A percentile compares a stretch with the other conserved stretches of the same genome.
These are phyloP conservation scores for Ceriagrion tenellum DNA, from an alignment of 2,888 invertebrate species.

Conservation along the genomic window DNA sequence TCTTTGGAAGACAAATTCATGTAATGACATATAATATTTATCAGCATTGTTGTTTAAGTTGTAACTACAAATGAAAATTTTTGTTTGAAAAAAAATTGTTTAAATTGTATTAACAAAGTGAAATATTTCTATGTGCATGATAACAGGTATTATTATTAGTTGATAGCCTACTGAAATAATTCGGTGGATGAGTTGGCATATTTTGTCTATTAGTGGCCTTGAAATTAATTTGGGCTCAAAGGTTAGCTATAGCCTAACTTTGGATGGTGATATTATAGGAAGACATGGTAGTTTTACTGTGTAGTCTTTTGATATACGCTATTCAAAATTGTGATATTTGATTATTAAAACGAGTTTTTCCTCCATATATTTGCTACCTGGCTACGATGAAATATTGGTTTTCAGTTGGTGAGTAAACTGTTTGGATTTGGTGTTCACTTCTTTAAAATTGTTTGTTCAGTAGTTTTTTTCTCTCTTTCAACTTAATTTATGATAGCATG, in stretches of 20 bases:
- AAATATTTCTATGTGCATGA: background rate
- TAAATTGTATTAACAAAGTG: no score
- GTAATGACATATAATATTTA: no score
- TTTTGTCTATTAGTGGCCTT: background rate
- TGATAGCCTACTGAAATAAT: background rate
- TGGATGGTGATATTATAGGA: background rate
- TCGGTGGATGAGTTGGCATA: background rate
- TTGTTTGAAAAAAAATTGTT: no score
- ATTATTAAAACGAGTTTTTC: constrained; percentile 74
- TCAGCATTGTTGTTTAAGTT: no score
- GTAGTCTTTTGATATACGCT: background rate
- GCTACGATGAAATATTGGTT: constrained; percentile 76
- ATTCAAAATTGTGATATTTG: constrained; percentile 49
- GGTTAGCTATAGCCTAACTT: background rate
- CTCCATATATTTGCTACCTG: constrained; percentile 74
- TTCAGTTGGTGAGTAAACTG: constrained; percentile 77
- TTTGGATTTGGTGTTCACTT: constrained; percentile 72
- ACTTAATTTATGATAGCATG: background rate
- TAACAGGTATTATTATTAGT: background rate
- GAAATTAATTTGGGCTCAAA: background rate
- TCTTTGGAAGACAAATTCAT: no score
- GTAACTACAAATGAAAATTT: no score
- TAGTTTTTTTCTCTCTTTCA: background rate
- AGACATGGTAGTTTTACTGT: background rate
- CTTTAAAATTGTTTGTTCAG: constrained; percentile 72